phyloP scores from a whole-genome alignment of 2,888 invertebrate genomes.

The Pomacea canaliculata region DNA sequence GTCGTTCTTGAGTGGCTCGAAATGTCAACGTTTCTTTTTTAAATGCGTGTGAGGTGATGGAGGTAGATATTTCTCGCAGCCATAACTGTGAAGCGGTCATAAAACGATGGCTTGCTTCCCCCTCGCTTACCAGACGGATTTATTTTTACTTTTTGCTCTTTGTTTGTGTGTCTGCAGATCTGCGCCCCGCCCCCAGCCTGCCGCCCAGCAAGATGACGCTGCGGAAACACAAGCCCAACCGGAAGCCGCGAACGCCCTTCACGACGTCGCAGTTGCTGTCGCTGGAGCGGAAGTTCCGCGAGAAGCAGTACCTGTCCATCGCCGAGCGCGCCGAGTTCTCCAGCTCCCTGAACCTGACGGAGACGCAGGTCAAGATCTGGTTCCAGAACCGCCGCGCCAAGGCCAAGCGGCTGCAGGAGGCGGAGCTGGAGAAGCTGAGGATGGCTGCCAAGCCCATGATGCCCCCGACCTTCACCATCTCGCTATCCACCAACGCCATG shows the following conservation, averaged over 20 bases:
- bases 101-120: too few species aligned
- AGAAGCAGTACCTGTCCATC: slow-evolving; percentile 94
- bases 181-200: slow-evolving; percentile 29
- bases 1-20: too few species aligned
- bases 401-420: slow-evolving; percentile 75
- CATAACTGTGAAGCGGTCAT: too few species aligned
- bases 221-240: slow-evolving; percentile 93
- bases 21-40: too few species aligned
- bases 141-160: too few species aligned
- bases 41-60: too few species aligned
- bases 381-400: slow-evolving; percentile 56
- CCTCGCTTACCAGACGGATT: too few species aligned
- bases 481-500: slow-evolving; percentile 15
- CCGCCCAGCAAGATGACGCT: slow-evolving; percentile 74
- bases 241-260: slow-evolving; percentile 94
- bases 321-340: slow-evolving; percentile 96
- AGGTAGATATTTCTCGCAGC: too few species aligned
- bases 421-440: slow-evolving; percentile 92
- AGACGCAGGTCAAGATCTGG: slow-evolving; percentile 80
- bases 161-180: background rate
- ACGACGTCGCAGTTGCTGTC: slow-evolving; percentile 92
- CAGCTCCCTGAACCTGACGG: slow-evolving; percentile 87
- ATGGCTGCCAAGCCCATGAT: slow-evolving; percentile 84
- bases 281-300: slow-evolving; percentile 91
- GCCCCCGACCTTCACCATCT: slow-evolving; percentile 71